A percentile compares a stretch with the other conserved stretches of the same genome.
Evolutionary conservation across 2,113 vertebrate species (phyloP).

Genomic region (Corvus moneduloides): DNA sequence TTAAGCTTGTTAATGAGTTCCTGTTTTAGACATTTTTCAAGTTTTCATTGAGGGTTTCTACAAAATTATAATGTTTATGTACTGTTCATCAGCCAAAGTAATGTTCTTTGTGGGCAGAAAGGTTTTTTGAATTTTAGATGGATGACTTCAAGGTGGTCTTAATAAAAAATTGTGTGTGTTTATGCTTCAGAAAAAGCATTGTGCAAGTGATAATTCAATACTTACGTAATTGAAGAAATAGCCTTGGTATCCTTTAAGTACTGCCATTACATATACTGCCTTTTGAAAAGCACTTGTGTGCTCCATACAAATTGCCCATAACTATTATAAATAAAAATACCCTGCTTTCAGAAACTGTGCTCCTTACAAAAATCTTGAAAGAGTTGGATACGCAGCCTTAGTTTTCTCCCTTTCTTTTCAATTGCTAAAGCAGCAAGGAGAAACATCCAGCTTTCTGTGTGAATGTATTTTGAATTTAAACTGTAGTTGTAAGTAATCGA

Average conservation of each 20-base stretch:
- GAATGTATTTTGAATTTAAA: not conserved
- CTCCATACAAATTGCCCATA: not conserved
- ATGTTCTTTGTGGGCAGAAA: not conserved
- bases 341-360: not conserved
- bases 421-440: not conserved
- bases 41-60: not conserved
- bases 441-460: not conserved
- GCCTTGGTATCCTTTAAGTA: not conserved
- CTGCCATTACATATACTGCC: not conserved
- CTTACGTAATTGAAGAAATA: not conserved
- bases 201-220: not conserved
- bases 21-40: slow-evolving; percentile 13
- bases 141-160: not conserved
- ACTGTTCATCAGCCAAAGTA: not conserved
- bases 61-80: not conserved
- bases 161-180: not conserved
- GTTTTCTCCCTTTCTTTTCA: not conserved
- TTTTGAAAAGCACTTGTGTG: not conserved
- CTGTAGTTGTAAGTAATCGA: not conserved
- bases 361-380: not conserved
- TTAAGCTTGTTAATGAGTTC: slow-evolving; percentile 7
- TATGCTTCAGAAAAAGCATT: not conserved
- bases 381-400: not conserved
- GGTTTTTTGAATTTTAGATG: not conserved
- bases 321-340: not conserved